These are phyloP conservation scores for Caenorhabditis latens DNA, from an alignment of 1,140 invertebrate species.

Conservation along the genomic window DNA sequence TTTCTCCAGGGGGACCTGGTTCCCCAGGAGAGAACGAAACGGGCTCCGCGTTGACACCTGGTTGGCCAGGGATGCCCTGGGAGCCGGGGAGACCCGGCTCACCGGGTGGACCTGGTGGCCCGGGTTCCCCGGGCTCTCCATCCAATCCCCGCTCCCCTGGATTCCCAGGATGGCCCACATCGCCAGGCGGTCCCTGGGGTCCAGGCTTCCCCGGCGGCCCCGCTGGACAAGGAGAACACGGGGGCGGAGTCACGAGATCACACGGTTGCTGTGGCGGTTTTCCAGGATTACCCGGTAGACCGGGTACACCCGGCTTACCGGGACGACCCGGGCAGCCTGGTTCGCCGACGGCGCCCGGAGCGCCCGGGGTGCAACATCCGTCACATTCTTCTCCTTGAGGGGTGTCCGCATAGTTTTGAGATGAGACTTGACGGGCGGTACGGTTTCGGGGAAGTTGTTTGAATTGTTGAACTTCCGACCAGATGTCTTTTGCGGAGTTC, in stretches of 20 bases:
- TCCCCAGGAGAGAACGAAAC: neutral
- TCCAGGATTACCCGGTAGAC: constrained; percentile 20
- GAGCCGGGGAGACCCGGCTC: constrained; percentile 12
- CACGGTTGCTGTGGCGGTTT: constrained; percentile 37
- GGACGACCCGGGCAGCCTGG: constrained; percentile 8
- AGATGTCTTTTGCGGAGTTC: constrained; percentile 27
- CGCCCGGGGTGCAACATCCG: neutral
- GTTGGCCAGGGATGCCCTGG: neutral
- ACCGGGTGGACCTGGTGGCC: constrained; percentile 23
- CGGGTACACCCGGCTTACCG: neutral
- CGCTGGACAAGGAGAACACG: constrained; percentile 9
- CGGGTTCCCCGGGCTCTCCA: constrained; percentile 19
- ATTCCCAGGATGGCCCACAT: neutral
- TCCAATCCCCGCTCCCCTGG: constrained; percentile 2
- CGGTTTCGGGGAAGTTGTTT: constrained; percentile 24
- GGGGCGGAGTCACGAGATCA: constrained; percentile 33
- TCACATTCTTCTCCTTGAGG: neutral
- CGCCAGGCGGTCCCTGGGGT: constrained; percentile 2
- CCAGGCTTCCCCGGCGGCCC: constrained; percentile 7
- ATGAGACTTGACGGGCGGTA: neutral
- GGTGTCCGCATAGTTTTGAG: neutral
- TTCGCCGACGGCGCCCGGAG: neutral
- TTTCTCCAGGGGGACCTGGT: constrained; percentile 13
- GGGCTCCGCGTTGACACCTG: constrained; percentile 4
- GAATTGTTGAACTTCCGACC: constrained; percentile 12